A percentile compares a stretch with the other conserved stretches of the same genome.
These are phyloP conservation scores for Ephestia elutella DNA, from an alignment of 1,140 invertebrate species.

Conservation along the genomic window DNA sequence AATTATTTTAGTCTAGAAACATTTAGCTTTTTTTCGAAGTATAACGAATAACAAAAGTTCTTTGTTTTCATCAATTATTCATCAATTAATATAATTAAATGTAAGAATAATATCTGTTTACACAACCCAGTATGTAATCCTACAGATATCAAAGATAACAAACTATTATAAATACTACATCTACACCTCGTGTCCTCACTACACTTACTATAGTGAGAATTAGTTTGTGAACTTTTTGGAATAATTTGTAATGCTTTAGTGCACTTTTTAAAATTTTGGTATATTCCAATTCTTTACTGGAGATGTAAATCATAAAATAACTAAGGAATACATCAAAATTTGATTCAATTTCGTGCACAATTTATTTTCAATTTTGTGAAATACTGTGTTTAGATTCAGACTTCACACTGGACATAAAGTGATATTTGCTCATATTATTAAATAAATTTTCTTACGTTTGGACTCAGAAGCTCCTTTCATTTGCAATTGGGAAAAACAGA, in stretches of 20 bases:
- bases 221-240: neutral
- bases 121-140: neutral
- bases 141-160: neutral
- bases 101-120: too few relatives aligned
- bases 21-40: too few relatives aligned
- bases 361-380: neutral
- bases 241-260: neutral
- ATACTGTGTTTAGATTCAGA: neutral
- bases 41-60: too few relatives aligned
- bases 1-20: too few relatives aligned
- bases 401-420: neutral
- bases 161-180: neutral
- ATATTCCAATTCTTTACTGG: neutral
- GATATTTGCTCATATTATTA: neutral
- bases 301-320: too few relatives aligned
- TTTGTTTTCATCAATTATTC: too few relatives aligned
- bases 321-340: neutral
- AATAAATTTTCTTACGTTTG: constrained; percentile 43
- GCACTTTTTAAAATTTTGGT: neutral
- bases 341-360: neutral
- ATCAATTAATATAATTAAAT: too few relatives aligned
- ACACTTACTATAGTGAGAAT: neutral
- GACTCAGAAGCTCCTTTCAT: constrained; percentile 46
- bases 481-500: constrained; percentile 12
- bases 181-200: neutral